phyloP scores from a whole-genome alignment of 2,797 vertebrate genomes.

The Rhabdophis nuchalis region DNA sequence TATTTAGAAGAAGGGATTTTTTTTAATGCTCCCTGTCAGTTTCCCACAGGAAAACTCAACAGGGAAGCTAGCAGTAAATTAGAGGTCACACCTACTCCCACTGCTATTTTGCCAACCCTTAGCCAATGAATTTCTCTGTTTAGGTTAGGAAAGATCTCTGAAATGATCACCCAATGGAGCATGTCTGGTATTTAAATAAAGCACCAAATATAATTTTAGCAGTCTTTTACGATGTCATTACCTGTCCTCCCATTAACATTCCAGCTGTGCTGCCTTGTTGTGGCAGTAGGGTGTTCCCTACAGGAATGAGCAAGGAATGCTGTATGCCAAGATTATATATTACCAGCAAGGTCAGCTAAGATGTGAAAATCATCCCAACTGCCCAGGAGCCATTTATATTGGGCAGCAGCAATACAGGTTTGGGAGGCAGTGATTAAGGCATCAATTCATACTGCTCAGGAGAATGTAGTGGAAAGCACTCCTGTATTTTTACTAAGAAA shows the following conservation, averaged over 20 bases:
- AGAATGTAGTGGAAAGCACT: neutral
- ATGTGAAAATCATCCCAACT: neutral
- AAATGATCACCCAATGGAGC: too few relatives aligned
- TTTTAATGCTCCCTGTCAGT: too few relatives aligned
- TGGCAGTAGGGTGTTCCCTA: neutral
- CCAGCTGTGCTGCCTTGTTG: neutral
- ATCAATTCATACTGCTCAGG: neutral
- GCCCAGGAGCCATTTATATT: neutral
- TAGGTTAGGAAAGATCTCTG: too few relatives aligned
- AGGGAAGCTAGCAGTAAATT: too few relatives aligned
- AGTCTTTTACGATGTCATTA: conserved; percentile 51
- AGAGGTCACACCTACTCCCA: too few relatives aligned
- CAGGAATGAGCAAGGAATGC: neutral
- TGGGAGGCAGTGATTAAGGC: neutral
- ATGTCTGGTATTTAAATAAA: conserved; percentile 59
- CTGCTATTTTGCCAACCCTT: too few relatives aligned
- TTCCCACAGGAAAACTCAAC: too few relatives aligned
- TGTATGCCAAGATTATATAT: neutral
- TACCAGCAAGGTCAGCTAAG: neutral
- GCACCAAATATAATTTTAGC: conserved; percentile 54
- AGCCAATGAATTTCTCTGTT: too few relatives aligned
- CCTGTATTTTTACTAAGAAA: neutral
- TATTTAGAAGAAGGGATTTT: too few relatives aligned
- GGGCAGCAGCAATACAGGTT: neutral
- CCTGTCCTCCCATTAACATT: neutral